Evolutionary conservation across 2,113 vertebrate species (phyloP).

Genomic region (Aythya baeri): DNA sequence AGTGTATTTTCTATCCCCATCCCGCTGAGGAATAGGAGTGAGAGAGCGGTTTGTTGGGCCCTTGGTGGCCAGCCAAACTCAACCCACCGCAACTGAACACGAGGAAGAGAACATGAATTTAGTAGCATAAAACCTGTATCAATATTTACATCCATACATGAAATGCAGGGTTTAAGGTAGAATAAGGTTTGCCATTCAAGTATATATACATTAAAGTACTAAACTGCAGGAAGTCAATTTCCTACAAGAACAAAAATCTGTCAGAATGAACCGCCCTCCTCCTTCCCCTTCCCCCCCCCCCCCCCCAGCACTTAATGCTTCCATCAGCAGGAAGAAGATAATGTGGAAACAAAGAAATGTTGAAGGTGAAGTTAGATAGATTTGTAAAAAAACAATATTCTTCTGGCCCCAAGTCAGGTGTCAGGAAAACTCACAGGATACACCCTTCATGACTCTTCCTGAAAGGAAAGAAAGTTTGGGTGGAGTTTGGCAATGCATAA

Average conservation of each 20-base stretch:
- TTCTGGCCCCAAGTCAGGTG: not conserved
- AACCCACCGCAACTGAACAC: not conserved
- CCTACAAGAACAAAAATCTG: not conserved
- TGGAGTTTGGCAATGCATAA: slow-evolving; percentile 21
- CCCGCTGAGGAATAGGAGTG: not conserved
- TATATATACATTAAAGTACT: not conserved
- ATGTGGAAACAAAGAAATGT: not conserved
- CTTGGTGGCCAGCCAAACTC: not conserved
- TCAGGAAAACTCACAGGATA: slow-evolving; percentile 50
- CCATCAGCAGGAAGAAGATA: not conserved
- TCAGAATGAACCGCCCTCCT: not conserved
- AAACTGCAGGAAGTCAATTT: not conserved
- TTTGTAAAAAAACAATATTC: not conserved
- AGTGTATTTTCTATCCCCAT: not conserved
- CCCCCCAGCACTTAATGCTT: not conserved
- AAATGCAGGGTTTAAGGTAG: not conserved
- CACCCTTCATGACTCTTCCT: slow-evolving; percentile 51
- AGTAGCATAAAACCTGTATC: not conserved
- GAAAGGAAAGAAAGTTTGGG: slow-evolving; percentile 58
- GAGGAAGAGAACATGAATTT: not conserved
- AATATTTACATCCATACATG: not conserved
- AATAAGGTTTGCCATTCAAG: not conserved
- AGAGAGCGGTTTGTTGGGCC: not conserved
- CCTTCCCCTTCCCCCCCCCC: too few relatives aligned
- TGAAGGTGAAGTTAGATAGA: not conserved